These are phyloP conservation scores for Enteromius afrohamiltoni DNA, from an alignment of 2,797 vertebrate genomes.

Conservation along the genomic window DNA sequence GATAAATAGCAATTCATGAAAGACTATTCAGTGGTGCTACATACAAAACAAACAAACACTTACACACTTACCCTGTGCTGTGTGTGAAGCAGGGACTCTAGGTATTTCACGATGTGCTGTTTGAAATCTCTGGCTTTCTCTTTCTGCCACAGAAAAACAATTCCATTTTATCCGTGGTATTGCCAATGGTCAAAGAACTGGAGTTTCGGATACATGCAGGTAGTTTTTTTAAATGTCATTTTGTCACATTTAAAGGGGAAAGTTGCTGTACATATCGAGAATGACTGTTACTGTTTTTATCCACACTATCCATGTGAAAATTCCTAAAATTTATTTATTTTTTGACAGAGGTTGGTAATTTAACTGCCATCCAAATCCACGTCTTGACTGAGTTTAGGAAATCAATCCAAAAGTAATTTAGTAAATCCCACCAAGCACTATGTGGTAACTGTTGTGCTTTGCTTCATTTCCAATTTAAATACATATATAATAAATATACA, in stretches of 20 bases:
- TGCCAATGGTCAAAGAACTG: not conserved
- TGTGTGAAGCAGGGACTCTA: slow-evolving; percentile 88
- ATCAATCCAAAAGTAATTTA: not conserved
- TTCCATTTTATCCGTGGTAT: not conserved
- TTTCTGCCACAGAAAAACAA: slow-evolving; percentile 78
- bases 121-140: slow-evolving; percentile 96
- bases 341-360: not conserved
- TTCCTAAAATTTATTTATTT: not conserved
- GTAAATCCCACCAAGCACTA: not conserved
- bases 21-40: not conserved
- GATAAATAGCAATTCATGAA: slow-evolving; percentile 38
- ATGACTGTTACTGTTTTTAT: not conserved
- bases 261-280: not conserved
- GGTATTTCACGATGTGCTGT: slow-evolving; percentile 89
- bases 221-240: not conserved
- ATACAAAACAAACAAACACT: slow-evolving; percentile 10
- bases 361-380: not conserved
- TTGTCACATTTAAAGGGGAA: not conserved
- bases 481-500: too few species aligned
- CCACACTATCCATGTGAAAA: not conserved
- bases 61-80: slow-evolving; percentile 88
- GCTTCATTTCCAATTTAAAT: not conserved
- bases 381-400: not conserved
- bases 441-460: not conserved
- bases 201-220: not conserved